Evolutionary conservation across 2,113 vertebrate genomes (phyloP).

Genomic region (Suricata suricatta): DNA sequence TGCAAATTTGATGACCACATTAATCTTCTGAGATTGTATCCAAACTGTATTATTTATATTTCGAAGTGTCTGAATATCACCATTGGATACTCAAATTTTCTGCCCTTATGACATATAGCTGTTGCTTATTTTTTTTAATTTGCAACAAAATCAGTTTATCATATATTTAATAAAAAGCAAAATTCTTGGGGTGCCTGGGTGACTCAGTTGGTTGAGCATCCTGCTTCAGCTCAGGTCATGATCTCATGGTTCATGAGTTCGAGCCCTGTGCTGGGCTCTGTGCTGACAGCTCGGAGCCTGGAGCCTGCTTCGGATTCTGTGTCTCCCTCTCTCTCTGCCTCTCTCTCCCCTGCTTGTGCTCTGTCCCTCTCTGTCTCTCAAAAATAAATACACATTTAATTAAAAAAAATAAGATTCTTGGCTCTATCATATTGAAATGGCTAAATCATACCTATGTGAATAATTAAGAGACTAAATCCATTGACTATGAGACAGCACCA

Average conservation of each 20-base stretch:
- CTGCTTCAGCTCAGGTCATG: too few species aligned
- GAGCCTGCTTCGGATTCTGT: too few species aligned
- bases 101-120: background rate
- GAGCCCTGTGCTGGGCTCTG: too few species aligned
- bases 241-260: too few species aligned
- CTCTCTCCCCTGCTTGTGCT: too few species aligned
- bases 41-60: background rate
- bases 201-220: too few species aligned
- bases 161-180: background rate
- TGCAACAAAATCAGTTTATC: background rate
- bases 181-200: too few species aligned
- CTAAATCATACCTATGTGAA: background rate
- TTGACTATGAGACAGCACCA: background rate
- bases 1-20: background rate
- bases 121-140: background rate
- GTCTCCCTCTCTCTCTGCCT: too few species aligned
- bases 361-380: too few species aligned
- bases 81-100: background rate
- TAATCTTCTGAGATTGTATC: background rate
- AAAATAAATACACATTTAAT: too few species aligned
- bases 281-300: too few species aligned
- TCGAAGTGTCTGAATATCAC: background rate
- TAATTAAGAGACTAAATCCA: background rate
- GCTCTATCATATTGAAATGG: background rate
- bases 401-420: background rate